These are phyloP conservation scores for Dipus sagitta DNA, from an alignment of 2,797 vertebrate species.

Conservation along the genomic window DNA sequence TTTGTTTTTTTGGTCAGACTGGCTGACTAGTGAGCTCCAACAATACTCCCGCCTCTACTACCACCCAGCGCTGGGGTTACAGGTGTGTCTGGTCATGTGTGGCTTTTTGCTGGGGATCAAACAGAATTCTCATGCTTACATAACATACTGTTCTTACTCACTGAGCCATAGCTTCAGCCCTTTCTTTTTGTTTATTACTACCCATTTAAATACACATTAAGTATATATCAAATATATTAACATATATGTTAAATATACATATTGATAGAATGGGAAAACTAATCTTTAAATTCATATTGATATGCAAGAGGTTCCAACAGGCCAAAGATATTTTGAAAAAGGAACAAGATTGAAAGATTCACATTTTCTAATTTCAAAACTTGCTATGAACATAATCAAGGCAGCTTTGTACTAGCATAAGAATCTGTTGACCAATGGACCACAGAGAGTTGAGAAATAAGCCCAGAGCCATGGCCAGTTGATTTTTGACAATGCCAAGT, in stretches of 20 bases:
- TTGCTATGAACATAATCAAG: slow-evolving; percentile 17
- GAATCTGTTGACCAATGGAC: not conserved
- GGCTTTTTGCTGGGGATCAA: too few species aligned
- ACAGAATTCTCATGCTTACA: too few species aligned
- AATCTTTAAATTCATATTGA: not conserved
- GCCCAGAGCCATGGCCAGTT: not conserved
- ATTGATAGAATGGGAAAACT: not conserved
- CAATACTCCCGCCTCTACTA: too few species aligned
- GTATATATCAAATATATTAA: too few species aligned
- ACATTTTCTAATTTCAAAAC: not conserved
- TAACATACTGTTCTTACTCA: too few species aligned
- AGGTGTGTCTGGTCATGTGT: too few species aligned
- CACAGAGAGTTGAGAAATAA: not conserved
- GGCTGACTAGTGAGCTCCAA: too few species aligned
- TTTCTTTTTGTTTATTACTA: not conserved
- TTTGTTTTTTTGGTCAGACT: too few species aligned
- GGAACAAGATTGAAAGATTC: not conserved
- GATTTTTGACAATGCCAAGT: slow-evolving; percentile 12
- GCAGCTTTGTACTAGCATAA: not conserved
- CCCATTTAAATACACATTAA: not conserved
- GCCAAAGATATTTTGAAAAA: slow-evolving; percentile 14
- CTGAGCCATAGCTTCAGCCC: too few species aligned
- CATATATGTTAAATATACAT: too few species aligned
- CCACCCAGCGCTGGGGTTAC: too few species aligned
- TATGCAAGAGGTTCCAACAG: not conserved